A percentile compares a stretch with the other conserved stretches of the same genome.
Conservation (phyloP, 2,888 invertebrate species). For the Sussaba pulchella region DNA sequence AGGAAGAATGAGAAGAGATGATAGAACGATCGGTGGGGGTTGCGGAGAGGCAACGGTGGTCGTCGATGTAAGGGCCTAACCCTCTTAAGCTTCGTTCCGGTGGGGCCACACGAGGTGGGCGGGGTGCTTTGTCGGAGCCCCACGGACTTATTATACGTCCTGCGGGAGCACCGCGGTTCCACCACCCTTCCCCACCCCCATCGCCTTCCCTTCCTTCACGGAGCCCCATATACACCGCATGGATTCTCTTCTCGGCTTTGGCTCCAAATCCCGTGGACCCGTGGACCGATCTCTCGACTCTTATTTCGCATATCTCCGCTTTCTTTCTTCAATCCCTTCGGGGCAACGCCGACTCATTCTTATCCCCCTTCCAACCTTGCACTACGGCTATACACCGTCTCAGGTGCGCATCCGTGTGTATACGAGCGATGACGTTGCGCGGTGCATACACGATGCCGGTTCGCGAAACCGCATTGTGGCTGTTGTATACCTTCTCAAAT, state of each 20-base stretch:
- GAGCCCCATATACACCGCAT: neutral
- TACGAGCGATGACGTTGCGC: constrained; percentile 44
- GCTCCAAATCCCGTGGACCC: neutral
- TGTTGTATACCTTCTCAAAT: constrained; percentile 34
- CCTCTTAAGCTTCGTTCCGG: constrained; percentile 70
- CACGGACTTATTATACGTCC: constrained; percentile 66
- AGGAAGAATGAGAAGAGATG: constrained; percentile 44
- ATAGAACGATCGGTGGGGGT: constrained; percentile 47
- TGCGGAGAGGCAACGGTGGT: constrained; percentile 59
- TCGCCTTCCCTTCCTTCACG: constrained; percentile 15
- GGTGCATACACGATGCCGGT: constrained; percentile 23
- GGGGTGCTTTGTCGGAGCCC: constrained; percentile 70
- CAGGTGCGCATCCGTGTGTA: constrained; percentile 19
- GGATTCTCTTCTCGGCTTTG: constrained; percentile 17
- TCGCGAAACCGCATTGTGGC: neutral
- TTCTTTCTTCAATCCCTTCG: constrained; percentile 29
- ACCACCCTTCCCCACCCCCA: constrained; percentile 6
- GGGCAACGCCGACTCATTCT: constrained; percentile 3
- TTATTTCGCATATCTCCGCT: constrained; percentile 38
- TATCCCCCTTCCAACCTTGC: neutral
- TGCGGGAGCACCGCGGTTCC: constrained; percentile 33
- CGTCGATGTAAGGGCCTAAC: constrained; percentile 69
- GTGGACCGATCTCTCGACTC: constrained; percentile 34
- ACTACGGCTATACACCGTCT: constrained; percentile 31
- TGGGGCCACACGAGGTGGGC: constrained; percentile 71